A percentile compares a stretch with the other conserved stretches of the same genome.
These are phyloP conservation scores for Percopsis omiscomaycus DNA, from an alignment of 2,797 vertebrate species.

Conservation along the genomic window DNA sequence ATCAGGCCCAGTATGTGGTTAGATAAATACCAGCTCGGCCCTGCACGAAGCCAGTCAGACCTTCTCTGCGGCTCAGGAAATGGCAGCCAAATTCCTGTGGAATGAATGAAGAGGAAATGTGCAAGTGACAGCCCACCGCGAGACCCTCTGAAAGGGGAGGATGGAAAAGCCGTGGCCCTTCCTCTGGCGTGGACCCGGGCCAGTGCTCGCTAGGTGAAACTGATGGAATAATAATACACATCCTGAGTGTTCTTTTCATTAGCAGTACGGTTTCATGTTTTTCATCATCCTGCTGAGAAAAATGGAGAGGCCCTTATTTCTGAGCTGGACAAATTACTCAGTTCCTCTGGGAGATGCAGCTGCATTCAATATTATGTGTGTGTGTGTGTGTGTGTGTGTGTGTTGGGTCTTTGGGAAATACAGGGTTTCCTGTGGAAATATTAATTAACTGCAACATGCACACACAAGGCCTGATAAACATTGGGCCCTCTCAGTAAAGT, in stretches of 20 bases:
- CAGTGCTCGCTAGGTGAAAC: conserved; percentile 97
- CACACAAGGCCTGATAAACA: conserved; percentile 81
- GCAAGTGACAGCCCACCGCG: conserved; percentile 80
- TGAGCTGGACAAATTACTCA: conserved; percentile 86
- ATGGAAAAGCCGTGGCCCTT: conserved; percentile 81
- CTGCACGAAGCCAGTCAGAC: conserved; percentile 74
- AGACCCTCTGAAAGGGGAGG: conserved; percentile 67
- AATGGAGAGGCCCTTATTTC: conserved; percentile 92
- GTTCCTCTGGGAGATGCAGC: conserved; percentile 87
- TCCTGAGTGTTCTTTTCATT: conserved; percentile 99
- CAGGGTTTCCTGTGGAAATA: conserved; percentile 91
- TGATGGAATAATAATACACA: conserved; percentile 99
- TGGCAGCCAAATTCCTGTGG: conserved; percentile 90
- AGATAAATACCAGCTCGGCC: conserved; percentile 80
- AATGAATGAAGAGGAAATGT: conserved; percentile 95
- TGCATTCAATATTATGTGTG: conserved; percentile 83
- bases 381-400: conserved; percentile 39
- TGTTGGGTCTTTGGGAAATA: conserved; percentile 50
- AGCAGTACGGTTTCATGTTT: conserved; percentile 91
- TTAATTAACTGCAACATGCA: conserved; percentile 90
- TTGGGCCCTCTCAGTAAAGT: conserved; percentile 72
- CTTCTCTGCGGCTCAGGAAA: conserved; percentile 86
- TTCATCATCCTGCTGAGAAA: conserved; percentile 97
- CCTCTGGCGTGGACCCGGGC: conserved; percentile 83
- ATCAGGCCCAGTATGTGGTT: conserved; percentile 82